These are phyloP conservation scores for Idaea dimidiata DNA, from an alignment of 2,888 invertebrate species.

Conservation along the genomic window DNA sequence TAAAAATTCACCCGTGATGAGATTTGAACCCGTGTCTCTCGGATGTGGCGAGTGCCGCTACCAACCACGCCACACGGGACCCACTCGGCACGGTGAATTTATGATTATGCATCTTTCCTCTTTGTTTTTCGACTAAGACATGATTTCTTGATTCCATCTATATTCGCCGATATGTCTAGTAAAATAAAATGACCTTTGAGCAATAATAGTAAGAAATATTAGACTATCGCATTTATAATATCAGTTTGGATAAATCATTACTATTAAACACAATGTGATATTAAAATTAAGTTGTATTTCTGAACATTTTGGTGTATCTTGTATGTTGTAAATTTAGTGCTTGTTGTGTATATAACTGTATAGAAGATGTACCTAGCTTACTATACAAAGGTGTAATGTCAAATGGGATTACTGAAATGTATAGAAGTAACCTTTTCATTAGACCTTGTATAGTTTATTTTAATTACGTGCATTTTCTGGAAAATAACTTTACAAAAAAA, in stretches of 20 bases:
- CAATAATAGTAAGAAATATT: too few relatives aligned
- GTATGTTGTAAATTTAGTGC: constrained; percentile 35
- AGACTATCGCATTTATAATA: background rate
- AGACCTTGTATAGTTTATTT: background rate
- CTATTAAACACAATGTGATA: constrained; percentile 60
- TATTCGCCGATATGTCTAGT: too few relatives aligned
- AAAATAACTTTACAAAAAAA: background rate
- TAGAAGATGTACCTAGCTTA: background rate
- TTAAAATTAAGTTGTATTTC: constrained; percentile 56
- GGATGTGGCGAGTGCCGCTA: too few relatives aligned
- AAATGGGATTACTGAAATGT: constrained; percentile 16
- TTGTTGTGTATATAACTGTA: constrained; percentile 17
- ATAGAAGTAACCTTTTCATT: background rate
- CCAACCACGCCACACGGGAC: too few relatives aligned
- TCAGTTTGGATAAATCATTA: constrained; percentile 9
- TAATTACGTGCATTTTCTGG: constrained; percentile 4
- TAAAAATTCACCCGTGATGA: background rate
- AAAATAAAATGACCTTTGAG: too few relatives aligned
- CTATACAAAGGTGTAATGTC: background rate
- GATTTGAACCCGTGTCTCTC: too few relatives aligned
- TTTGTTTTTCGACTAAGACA: too few relatives aligned
- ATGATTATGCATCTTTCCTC: too few relatives aligned
- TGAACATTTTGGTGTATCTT: constrained; percentile 30
- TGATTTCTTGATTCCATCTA: too few relatives aligned
- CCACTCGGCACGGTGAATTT: too few relatives aligned